Evolutionary conservation across 2,888 invertebrate species (phyloP), one percentile per base, ranked within the genome.

Genomic region (Prosopocoilus inquinatus): DNA sequence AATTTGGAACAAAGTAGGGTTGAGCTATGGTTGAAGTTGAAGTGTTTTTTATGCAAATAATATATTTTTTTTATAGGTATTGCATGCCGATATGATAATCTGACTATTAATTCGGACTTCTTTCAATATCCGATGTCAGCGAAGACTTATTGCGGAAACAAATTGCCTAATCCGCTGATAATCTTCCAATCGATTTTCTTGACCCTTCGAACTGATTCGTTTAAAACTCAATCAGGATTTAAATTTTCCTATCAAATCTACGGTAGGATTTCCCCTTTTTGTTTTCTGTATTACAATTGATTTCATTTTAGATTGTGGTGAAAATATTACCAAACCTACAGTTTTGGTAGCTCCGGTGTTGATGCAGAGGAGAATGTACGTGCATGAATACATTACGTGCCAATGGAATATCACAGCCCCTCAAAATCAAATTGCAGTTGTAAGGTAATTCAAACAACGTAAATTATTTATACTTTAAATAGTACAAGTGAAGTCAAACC

Each of bases 351-450:
- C 20, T 28, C 20, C 20, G 1, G 20, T 28, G 7, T 5, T 28
- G 3, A 1, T 28, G 20, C 5, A 2, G 20, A 28, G 20, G 20
- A 28, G 5, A 2, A 4, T 28, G 3, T 28, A 28, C 20, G 5
- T 28, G 7, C 20, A 41, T 8, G 47, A 20, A 38, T 11, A 2
- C 15, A n/a, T 75, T 15, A 68, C 70, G 1, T 86, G 84, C 72
- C 77, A 81, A 0, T 96, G 95, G 95, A 74, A 81, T 53, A 86
- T 95, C 48, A 82, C 81, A 50, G 92, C 92, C 1, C 90, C 88
- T 1, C 63, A 69, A 15, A 81, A 81, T 58, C 84, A 88, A 72
- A 79, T 82, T 41, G 80, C 89, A 7, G 75, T 85, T 7, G 66
- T 91, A n/a, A 83, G 81, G 75, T 86, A 74, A 59, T 49, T 50